Conservation (phyloP, 2,113 vertebrate species). For the Cololabis saira region DNA sequence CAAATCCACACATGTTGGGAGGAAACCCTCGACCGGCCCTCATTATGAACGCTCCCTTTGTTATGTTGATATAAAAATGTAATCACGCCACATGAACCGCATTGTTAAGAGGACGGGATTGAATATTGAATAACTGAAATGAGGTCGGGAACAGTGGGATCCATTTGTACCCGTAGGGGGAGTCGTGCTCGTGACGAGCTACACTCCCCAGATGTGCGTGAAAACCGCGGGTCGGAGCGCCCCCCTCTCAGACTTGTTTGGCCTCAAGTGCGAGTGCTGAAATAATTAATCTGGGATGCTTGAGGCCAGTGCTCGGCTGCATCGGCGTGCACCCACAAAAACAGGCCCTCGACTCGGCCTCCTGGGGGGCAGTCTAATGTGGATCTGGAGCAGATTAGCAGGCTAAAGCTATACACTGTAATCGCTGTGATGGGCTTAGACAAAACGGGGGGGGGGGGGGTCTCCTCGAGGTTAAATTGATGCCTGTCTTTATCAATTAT, state of each 20-base stretch:
- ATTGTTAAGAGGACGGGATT: not conserved
- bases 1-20: not conserved
- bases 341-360: slow-evolving; percentile 10
- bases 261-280: not conserved
- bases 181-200: not conserved
- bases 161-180: not conserved
- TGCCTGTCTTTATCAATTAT: slow-evolving; percentile 29
- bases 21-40: rapidly evolving
- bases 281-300: slow-evolving; percentile 7
- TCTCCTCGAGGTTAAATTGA: slow-evolving; percentile 64
- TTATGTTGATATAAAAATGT: slow-evolving; percentile 9
- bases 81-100: not conserved
- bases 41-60: not conserved
- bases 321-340: not conserved
- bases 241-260: not conserved
- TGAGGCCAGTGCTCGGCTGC: not conserved
- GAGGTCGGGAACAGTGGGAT: slow-evolving; percentile 15
- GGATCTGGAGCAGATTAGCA: slow-evolving; percentile 67
- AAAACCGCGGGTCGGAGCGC: too few species aligned
- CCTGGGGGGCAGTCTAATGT: slow-evolving; percentile 55
- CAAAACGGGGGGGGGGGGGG: slow-evolving; percentile 35
- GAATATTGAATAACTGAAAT: slow-evolving; percentile 17
- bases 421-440: slow-evolving; percentile 57
- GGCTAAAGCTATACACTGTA: slow-evolving; percentile 53
- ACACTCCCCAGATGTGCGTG: slow-evolving; percentile 7